Evolutionary conservation across 2,113 vertebrate species (phyloP).

Genomic region (Cervus canadensis): DNA sequence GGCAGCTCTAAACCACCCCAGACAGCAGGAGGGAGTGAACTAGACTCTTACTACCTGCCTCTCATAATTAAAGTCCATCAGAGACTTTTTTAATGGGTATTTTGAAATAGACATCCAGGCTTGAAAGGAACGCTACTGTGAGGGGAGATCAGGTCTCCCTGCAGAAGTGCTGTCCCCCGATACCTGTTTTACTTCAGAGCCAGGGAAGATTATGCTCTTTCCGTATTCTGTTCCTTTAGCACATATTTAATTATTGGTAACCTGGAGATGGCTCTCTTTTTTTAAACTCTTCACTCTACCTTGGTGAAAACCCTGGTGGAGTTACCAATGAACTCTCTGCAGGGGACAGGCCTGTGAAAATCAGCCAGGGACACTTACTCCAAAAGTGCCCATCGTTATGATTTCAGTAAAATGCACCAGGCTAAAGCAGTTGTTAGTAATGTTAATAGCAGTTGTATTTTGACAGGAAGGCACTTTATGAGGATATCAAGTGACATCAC

Average conservation of each 20-base stretch:
- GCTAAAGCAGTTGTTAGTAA: conserved; percentile 53
- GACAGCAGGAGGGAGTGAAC: conserved; percentile 62
- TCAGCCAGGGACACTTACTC: conserved; percentile 56
- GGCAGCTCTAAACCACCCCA: conserved; percentile 59
- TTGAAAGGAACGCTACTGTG: conserved; percentile 59
- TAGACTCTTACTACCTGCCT: conserved; percentile 60
- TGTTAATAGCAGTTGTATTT: conserved; percentile 66
- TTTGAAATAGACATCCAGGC: conserved; percentile 59
- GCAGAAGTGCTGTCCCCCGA: neutral
- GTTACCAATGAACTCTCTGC: conserved; percentile 32
- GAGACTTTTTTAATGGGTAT: conserved; percentile 51
- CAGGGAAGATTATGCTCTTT: conserved; percentile 54
- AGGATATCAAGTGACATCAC: conserved; percentile 29
- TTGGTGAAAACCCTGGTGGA: conserved; percentile 15
- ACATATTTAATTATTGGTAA: conserved; percentile 60
- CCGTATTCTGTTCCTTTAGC: neutral
- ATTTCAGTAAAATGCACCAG: conserved; percentile 28
- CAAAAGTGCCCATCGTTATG: conserved; percentile 9
- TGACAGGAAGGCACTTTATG: conserved; percentile 55
- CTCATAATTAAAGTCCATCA: conserved; percentile 71
- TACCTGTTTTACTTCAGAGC: conserved; percentile 58
- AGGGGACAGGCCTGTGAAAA: conserved; percentile 20
- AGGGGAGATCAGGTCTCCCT: conserved; percentile 1
- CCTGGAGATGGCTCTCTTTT: conserved; percentile 60
- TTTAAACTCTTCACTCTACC: conserved; percentile 49